Conservation (phyloP, 37 sponge, comb jelly and placozoan species). For the Halisarca cf. caerulea region DNA sequence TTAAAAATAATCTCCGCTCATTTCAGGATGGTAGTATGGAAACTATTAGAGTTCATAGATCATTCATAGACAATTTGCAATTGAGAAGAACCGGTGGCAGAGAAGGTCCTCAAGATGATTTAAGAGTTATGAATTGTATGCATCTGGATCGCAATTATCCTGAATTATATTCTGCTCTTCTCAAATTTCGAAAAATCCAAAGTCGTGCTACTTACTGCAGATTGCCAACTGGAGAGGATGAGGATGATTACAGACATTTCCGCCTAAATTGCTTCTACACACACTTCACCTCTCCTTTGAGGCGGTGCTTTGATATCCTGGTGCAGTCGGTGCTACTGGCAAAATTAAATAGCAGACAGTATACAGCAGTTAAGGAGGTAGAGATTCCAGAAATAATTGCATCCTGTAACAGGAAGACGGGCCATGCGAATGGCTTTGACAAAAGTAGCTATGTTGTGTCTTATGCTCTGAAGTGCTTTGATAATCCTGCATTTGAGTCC, state of each 20-base stretch:
- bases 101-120: background rate
- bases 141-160: slow-evolving; percentile 32
- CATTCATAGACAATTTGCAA: background rate
- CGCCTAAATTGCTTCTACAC: slow-evolving; percentile 45
- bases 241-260: slow-evolving; percentile 27
- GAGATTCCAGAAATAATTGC: no score
- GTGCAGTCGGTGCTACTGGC: slow-evolving; percentile 43
- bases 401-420: slow-evolving; percentile 16
- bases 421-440: slow-evolving; percentile 52
- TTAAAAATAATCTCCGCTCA: background rate
- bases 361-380: no score
- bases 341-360: background rate
- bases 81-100: background rate
- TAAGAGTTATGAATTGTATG: background rate
- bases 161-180: slow-evolving; percentile 37
- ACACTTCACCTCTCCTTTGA: slow-evolving; percentile 72
- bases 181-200: background rate
- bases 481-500: background rate
- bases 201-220: slow-evolving; percentile 43
- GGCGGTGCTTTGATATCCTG: slow-evolving; percentile 64
- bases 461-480: slow-evolving; percentile 16
- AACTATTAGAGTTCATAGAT: no score
- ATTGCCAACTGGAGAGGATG: background rate
- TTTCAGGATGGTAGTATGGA: background rate
- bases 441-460: slow-evolving; percentile 1